Base-by-base conservation (phyloP, 2,113 vertebrate genomes). In the Salvelinus namaycush region DNA sequence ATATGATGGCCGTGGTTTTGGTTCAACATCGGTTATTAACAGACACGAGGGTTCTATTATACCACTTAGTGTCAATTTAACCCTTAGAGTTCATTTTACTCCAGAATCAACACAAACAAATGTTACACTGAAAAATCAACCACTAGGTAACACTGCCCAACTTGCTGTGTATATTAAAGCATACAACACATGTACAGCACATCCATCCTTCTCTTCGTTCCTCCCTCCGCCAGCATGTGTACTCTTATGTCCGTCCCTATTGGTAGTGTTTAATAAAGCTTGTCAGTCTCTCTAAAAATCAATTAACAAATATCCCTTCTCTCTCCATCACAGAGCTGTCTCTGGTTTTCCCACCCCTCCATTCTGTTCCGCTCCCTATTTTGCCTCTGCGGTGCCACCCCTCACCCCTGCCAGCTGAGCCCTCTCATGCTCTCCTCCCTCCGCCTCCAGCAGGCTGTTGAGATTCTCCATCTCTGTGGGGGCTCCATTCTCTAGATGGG, bases 391-490 rank as follows among this genome's bases (percentile, higher is more conserved):
- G 20, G 39, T 4, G 16, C 12, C 51, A 1, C 13, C 0, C 0
- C 29, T 16, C 11, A 60, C 86, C 86, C 88, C 89, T 18, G 83
- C n/a, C 3, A n/a, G n/a, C 59, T 62, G 59, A 1, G 87, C 87
- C 87, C 86, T 67, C 66, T 51, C 24, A 9, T 54, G 1, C 79
- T 90, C 78, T 83, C 24, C 67, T 81, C 92, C 89, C 78, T 66
- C 76, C 69, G 82, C 12, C 0, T 0, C n/a, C 27, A 1, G n/a
- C 59, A 22, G n/a, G n/a, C 12, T 8, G 31, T 87, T 86, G 29
- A 97, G 95, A 73, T 88, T 89, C 72, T 96, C 95, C 72, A 87
- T 93, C 87, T 97, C 96, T n/a, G 91, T 77, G 0, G 92, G 87
- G 92, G 87, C 34, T 89, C 92, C 79, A 89, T 86, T 0, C 77